These are phyloP conservation scores for Agrotis exclamationis DNA, from an alignment of 2,888 invertebrate genomes.

Conservation along the genomic window DNA sequence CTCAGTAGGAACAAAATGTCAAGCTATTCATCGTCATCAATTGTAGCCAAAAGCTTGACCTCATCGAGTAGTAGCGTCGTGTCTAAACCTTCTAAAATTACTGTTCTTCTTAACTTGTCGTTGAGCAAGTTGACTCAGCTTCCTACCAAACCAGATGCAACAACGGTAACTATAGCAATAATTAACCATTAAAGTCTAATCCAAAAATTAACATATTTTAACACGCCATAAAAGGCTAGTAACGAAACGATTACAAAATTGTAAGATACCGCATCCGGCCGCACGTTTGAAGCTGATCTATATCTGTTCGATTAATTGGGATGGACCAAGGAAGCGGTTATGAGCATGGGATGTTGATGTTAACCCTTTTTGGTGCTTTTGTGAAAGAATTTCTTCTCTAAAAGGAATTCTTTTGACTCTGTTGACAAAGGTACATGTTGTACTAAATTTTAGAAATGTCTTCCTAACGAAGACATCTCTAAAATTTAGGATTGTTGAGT, in stretches of 20 bases:
- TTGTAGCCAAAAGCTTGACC: neutral
- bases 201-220: conserved; percentile 56
- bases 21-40: neutral
- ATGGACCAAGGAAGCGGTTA: conserved; percentile 68
- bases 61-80: neutral
- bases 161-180: conserved; percentile 30
- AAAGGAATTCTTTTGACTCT: conserved; percentile 20
- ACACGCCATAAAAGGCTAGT: conserved; percentile 50
- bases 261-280: conserved; percentile 50
- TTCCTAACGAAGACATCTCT: conserved; percentile 1
- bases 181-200: conserved; percentile 33
- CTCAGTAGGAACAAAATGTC: too few species aligned
- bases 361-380: conserved; percentile 52
- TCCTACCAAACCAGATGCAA: conserved; percentile 48
- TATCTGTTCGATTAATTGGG: conserved; percentile 69
- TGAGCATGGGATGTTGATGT: conserved; percentile 67
- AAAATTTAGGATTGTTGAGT: neutral
- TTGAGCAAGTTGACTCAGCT: neutral
- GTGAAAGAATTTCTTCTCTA: conserved; percentile 48
- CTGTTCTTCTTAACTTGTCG: neutral
- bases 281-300: conserved; percentile 64
- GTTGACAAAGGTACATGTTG: conserved; percentile 17
- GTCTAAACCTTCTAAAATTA: neutral
- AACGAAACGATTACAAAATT: conserved; percentile 53
- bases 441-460: too few species aligned